Conservation (phyloP, 2,797 vertebrate species). For the Rhynchotus rufescens region DNA sequence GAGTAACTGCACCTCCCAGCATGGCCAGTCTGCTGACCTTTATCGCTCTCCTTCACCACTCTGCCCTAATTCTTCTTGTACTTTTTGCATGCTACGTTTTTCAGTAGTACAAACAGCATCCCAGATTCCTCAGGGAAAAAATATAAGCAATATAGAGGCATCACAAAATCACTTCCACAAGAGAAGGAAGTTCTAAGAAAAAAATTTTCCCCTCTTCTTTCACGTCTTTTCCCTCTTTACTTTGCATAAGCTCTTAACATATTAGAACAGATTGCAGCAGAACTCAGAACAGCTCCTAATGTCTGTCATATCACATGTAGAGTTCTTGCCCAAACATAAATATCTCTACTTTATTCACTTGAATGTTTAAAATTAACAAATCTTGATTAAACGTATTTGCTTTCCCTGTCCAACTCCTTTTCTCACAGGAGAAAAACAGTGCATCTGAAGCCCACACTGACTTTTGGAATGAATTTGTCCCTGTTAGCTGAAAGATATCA, state of each 20-base stretch:
- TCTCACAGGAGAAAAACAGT: not conserved
- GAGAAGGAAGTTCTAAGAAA: slow-evolving; percentile 19
- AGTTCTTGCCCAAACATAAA: not conserved
- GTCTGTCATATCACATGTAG: not conserved
- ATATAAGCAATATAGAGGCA: slow-evolving; percentile 16
- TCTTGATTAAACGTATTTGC: not conserved
- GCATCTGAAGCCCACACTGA: not conserved
- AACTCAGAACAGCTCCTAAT: not conserved
- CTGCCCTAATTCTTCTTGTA: slow-evolving; percentile 20
- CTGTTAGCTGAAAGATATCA: not conserved
- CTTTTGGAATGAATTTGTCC: not conserved
- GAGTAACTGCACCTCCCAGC: not conserved
- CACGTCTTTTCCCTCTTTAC: not conserved
- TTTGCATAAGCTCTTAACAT: not conserved
- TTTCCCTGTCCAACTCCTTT: not conserved
- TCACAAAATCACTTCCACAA: slow-evolving; percentile 27
- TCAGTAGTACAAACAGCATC: slow-evolving; percentile 36
- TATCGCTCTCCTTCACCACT: not conserved
- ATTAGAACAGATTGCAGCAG: not conserved
- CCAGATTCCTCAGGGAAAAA: slow-evolving; percentile 53
- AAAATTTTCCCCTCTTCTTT: not conserved
- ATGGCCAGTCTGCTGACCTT: not conserved
- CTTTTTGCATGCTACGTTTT: slow-evolving; percentile 39
- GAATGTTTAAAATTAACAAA: not conserved
- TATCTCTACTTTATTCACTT: not conserved